Evolutionary conservation across 2,113 vertebrate species (phyloP), one percentile per base, ranked within the genome.

Genomic region (Myiopsitta monachus): DNA sequence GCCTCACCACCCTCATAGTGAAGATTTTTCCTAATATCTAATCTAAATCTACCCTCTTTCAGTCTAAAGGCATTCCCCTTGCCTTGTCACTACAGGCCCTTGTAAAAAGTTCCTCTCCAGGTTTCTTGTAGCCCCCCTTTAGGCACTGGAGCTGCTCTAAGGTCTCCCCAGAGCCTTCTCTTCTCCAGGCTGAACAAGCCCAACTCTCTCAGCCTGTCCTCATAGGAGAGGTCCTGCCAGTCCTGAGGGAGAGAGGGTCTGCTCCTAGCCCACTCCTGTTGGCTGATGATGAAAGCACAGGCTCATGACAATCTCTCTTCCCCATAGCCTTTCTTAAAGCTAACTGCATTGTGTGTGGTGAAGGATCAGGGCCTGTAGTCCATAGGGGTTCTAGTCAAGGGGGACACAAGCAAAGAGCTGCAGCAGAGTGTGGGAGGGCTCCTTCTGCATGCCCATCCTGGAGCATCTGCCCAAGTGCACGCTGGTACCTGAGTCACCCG

Each of bases 321-420:
- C 26, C 15, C 28, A 26, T 6, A 73, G 24, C 4, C 24, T 70
- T 80, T 93, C n/a, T 26, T 26, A 33, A 51, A 67, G 11, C 14
- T 33, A 14, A 52, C 9, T 36, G 3, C 1, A 1, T 27, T 27
- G 10, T 41, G 5, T 0, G 0, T 28, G 9, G 13, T 36, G 27
- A 27, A 66, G 44, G 47, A 92, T 36, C 10, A 22, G 46, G 64
- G 14, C 3, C 39, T 16, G 3, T 4, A 13, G 41, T 67, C n/a
- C 1, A 0, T 3, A 55, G 19, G 69, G 12, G 31, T 7, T 87
- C 66, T 87, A 43, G 43, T 15, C n/a, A 54, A 46, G 7, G 22
- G 9, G 5, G 7, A 27, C 17, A 16, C 1, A 3, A 9, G 5
- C 43, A 11, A 68, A 43, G 28, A 79, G 18, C 18, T 64, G n/a